A percentile compares a stretch with the other conserved stretches of the same genome.
phyloP scores from a whole-genome alignment of 2,113 vertebrate species.

The Narcine bancroftii region DNA sequence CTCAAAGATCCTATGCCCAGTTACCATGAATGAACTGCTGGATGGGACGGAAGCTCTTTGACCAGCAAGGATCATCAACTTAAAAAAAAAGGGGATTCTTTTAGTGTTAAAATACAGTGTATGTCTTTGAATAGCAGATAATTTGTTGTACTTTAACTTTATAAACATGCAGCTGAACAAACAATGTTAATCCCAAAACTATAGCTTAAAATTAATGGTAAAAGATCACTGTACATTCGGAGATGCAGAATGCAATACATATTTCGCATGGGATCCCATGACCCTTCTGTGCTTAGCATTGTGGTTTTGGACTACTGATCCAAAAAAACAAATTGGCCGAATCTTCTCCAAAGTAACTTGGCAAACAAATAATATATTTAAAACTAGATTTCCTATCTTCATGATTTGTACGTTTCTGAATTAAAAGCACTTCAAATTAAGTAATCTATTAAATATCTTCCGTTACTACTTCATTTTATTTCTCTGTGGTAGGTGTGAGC shows the following conservation, averaged over 20 bases:
- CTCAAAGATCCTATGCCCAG: neutral
- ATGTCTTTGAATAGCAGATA: neutral
- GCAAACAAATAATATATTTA: neutral
- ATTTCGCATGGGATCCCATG: constrained; percentile 23
- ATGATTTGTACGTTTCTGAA: neutral
- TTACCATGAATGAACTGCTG: neutral
- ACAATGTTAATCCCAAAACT: constrained; percentile 29
- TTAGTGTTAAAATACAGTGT: neutral
- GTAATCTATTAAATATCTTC: neutral
- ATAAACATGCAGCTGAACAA: constrained; percentile 20
- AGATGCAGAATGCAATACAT: constrained; percentile 31
- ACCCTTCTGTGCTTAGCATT: neutral
- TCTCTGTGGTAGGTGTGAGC: neutral
- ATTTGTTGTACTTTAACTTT: neutral
- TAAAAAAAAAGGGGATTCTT: neutral
- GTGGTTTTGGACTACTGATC: neutral
- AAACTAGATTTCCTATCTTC: neutral
- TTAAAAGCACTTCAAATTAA: neutral
- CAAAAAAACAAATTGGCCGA: neutral
- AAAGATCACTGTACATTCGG: neutral
- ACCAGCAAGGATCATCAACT: neutral
- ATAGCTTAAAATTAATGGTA: constrained; percentile 33
- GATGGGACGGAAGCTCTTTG: neutral
- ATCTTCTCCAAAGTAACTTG: neutral
- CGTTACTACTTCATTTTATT: neutral